These are phyloP conservation scores for Oxyura jamaicensis DNA, from an alignment of 2,113 vertebrate species.

Conservation along the genomic window DNA sequence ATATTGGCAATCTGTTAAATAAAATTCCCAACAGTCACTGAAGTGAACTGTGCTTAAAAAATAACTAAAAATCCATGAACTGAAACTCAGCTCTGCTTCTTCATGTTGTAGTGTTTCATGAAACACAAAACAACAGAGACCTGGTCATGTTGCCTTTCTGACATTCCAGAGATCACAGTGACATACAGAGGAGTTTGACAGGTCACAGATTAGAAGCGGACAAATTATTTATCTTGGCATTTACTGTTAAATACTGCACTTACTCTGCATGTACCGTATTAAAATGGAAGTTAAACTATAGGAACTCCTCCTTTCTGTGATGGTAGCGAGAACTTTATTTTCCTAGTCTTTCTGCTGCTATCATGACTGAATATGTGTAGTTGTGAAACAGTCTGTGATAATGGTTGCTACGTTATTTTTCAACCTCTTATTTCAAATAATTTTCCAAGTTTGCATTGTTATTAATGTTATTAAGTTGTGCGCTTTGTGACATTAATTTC, in stretches of 20 bases:
- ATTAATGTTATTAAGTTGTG: not conserved
- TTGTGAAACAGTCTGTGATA: not conserved
- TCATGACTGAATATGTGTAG: not conserved
- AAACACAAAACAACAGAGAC: not conserved
- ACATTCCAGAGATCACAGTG: not conserved
- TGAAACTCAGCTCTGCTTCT: not conserved
- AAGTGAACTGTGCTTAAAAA: not conserved
- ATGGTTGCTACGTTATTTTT: not conserved
- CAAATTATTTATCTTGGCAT: not conserved
- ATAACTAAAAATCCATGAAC: not conserved
- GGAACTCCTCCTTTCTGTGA: rapidly evolving
- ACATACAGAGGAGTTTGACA: rapidly evolving
- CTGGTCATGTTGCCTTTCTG: rapidly evolving
- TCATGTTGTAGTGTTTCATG: not conserved
- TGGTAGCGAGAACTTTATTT: not conserved
- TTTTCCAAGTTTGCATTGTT: not conserved
- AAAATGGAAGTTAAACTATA: not conserved
- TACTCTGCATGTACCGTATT: not conserved
- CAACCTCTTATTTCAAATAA: not conserved
- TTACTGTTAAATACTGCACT: not conserved
- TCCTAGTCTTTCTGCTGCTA: not conserved
- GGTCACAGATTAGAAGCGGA: not conserved
- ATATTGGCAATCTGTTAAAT: not conserved
- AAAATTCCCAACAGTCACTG: not conserved
- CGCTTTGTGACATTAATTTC: not conserved